Evolutionary conservation across 2,888 invertebrate genomes (phyloP).

Genomic region (Dicycla oo): DNA sequence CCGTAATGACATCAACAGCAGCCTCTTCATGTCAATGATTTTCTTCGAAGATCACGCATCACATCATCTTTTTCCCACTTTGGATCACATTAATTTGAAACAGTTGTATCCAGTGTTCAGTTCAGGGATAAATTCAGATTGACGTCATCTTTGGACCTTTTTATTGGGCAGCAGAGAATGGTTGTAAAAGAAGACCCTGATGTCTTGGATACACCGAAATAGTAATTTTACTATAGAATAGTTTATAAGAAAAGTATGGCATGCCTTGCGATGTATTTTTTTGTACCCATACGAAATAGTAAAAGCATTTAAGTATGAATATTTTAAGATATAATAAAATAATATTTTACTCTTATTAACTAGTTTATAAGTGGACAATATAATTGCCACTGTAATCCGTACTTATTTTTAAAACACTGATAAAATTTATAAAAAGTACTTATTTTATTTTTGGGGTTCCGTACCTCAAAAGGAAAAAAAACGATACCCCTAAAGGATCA

Average conservation of each 20-base stretch:
- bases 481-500: too few species aligned
- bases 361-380: not conserved
- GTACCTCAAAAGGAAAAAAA: too few species aligned
- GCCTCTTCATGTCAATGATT: slow-evolving; percentile 92
- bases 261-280: not conserved
- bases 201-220: slow-evolving; percentile 44
- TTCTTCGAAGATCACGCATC: slow-evolving; percentile 94
- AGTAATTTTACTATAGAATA: not conserved
- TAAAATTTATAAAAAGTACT: not conserved
- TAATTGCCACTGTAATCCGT: not conserved
- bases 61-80: slow-evolving; percentile 95
- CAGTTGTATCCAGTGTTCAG: slow-evolving; percentile 92
- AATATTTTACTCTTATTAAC: not conserved
- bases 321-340: not conserved
- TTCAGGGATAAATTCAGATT: slow-evolving; percentile 89
- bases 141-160: slow-evolving; percentile 78
- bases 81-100: slow-evolving; percentile 93
- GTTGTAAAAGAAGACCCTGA: slow-evolving; percentile 76
- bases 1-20: slow-evolving; percentile 92
- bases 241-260: too few species aligned
- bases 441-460: not conserved
- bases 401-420: not conserved
- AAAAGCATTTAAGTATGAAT: not conserved
- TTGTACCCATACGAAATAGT: not conserved
- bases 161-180: slow-evolving; percentile 81